Percentiles rank a stretch among this genome's conserved stretches.
phyloP scores from a whole-genome alignment of 2,797 vertebrate species.

The Neopelma chrysocephalum region DNA sequence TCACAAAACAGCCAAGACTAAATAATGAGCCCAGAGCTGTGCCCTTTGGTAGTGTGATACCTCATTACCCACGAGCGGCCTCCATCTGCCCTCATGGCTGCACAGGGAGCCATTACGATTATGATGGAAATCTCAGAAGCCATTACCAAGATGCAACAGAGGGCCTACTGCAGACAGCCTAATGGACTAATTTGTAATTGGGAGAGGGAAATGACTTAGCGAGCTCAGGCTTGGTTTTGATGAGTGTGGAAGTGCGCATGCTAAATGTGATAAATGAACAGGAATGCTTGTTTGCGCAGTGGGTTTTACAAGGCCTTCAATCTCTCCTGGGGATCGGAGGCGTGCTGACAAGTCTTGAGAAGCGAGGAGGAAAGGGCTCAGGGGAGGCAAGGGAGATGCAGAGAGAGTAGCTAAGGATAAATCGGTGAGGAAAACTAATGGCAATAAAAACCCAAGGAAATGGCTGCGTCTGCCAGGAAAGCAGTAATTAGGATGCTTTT shows the following conservation, averaged over 20 bases:
- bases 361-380: conserved; percentile 76
- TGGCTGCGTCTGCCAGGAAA: conserved; percentile 78
- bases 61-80: conserved; percentile 99
- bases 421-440: conserved; percentile 81
- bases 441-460: conserved; percentile 79
- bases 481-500: conserved; percentile 82
- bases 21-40: conserved; percentile 95
- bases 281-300: conserved; percentile 87
- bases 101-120: conserved; percentile 98
- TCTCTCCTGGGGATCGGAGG: conserved; percentile 79
- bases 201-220: conserved; percentile 97
- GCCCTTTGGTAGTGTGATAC: conserved; percentile 93
- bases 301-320: conserved; percentile 82
- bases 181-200: conserved; percentile 99
- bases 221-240: conserved; percentile 90
- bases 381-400: conserved; percentile 74
- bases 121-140: conserved; percentile 99
- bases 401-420: conserved; percentile 83
- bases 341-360: conserved; percentile 79
- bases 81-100: conserved; percentile 99
- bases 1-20: conserved; percentile 86
- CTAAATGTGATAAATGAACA: conserved; percentile 93
- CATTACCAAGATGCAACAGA: conserved; percentile 98
- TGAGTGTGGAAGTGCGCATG: conserved; percentile 89
- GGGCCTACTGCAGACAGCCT: conserved; percentile 98